Evolutionary conservation across 2,113 vertebrate genomes (phyloP).

Genomic region (Phalacrocorax brasilianus): DNA sequence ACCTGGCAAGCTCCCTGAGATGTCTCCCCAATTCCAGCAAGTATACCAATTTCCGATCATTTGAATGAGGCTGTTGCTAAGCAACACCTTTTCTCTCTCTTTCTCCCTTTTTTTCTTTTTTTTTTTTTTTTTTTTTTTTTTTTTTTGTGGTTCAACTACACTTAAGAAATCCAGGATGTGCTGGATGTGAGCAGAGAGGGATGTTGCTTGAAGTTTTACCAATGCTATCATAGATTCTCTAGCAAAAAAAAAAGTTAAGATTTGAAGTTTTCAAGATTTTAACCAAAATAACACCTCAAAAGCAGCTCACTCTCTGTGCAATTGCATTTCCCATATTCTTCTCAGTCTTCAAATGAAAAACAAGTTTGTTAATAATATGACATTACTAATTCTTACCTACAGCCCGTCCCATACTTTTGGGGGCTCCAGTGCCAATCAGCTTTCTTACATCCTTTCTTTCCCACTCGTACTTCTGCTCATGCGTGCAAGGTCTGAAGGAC

Average conservation of each 20-base stretch:
- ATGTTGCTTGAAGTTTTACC: constrained; percentile 4
- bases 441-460: not conserved
- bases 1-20: constrained; percentile 13
- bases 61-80: constrained; percentile 65
- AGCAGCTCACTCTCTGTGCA: not conserved
- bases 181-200: not conserved
- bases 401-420: not conserved
- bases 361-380: not conserved
- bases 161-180: not conserved
- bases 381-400: not conserved
- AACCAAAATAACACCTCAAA: not conserved
- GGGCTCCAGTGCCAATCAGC: not conserved
- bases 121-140: not conserved
- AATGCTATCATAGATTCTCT: not conserved
- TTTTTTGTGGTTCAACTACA: constrained; percentile 6
- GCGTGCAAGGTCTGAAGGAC: not conserved
- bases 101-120: not conserved
- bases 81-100: constrained; percentile 50
- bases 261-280: not conserved
- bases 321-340: not conserved
- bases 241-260: not conserved
- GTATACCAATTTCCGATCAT: constrained; percentile 53
- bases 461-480: not conserved
- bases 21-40: constrained; percentile 47
- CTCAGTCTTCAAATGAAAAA: constrained; percentile 1